Conservation (phyloP, 1,140 invertebrate genomes). For the Brachionus rotundiformis region DNA sequence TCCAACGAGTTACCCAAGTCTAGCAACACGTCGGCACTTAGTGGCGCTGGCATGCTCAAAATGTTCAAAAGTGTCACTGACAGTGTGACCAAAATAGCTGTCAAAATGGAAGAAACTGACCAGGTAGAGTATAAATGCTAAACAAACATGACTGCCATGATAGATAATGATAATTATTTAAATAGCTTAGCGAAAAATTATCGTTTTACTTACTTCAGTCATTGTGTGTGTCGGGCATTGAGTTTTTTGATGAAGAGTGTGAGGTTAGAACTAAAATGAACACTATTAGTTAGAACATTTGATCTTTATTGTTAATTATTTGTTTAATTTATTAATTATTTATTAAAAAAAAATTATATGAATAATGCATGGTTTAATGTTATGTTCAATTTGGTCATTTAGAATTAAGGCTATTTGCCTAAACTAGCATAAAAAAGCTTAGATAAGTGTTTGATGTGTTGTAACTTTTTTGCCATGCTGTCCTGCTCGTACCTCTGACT, state of each 20-base stretch:
- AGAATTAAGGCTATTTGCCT: too few relatives aligned
- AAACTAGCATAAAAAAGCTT: too few relatives aligned
- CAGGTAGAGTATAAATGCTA: slow-evolving; percentile 70
- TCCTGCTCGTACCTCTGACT: too few relatives aligned
- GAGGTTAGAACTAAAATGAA: background rate
- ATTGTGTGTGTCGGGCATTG: slow-evolving; percentile 32
- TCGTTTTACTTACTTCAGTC: slow-evolving; percentile 44
- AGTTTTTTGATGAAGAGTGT: slow-evolving; percentile 35
- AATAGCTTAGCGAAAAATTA: slow-evolving; percentile 19
- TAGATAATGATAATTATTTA: too few relatives aligned
- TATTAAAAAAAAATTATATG: too few relatives aligned
- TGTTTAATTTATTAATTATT: too few relatives aligned
- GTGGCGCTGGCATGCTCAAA: slow-evolving; percentile 85
- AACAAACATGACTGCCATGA: too few relatives aligned
- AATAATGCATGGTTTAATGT: slow-evolving; percentile 1
- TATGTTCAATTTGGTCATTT: background rate
- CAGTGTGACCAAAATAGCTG: slow-evolving; percentile 96
- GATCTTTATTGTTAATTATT: too few relatives aligned
- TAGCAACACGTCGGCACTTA: slow-evolving; percentile 90
- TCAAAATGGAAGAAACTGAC: slow-evolving; percentile 98
- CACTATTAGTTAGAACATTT: slow-evolving; percentile 15
- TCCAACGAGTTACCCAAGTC: slow-evolving; percentile 90
- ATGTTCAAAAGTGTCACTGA: slow-evolving; percentile 95
- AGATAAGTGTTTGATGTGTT: too few relatives aligned
- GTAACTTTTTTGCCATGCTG: too few relatives aligned